Conservation (phyloP, 2,113 vertebrate genomes). For the Cryptomyrus ogoouensis region DNA sequence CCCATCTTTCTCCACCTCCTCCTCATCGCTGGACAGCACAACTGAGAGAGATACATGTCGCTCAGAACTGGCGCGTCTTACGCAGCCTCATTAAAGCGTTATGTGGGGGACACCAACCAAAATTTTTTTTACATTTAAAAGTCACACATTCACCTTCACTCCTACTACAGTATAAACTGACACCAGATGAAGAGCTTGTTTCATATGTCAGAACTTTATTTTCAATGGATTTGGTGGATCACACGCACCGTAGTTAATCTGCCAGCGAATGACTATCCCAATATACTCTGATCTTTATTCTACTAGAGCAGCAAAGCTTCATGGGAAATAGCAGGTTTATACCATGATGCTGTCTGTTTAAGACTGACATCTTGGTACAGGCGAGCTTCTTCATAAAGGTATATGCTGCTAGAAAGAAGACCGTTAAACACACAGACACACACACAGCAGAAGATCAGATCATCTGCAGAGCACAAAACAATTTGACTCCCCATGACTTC, state of each 20-base stretch:
- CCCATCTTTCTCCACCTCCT: neutral
- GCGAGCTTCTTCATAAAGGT: neutral
- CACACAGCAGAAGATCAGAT: neutral
- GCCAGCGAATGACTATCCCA: neutral
- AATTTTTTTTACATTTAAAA: neutral
- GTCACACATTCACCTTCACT: neutral
- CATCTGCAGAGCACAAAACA: neutral
- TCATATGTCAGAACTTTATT: neutral
- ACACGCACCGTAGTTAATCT: neutral
- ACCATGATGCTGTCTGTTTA: neutral
- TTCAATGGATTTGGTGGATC: neutral
- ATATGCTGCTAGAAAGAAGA: neutral
- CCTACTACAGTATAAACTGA: neutral
- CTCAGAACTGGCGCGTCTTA: neutral
- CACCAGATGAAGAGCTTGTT: neutral
- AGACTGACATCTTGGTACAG: neutral
- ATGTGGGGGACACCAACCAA: no score
- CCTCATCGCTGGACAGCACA: neutral
- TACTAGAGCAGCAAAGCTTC: neutral
- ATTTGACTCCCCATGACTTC: neutral
- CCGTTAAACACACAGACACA: neutral
- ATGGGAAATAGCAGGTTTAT: neutral
- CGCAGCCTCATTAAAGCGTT: neutral
- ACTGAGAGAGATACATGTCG: neutral
- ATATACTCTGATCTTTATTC: neutral